Conservation (phyloP, 2,113 vertebrate genomes). For the Chelonoidis abingdonii region DNA sequence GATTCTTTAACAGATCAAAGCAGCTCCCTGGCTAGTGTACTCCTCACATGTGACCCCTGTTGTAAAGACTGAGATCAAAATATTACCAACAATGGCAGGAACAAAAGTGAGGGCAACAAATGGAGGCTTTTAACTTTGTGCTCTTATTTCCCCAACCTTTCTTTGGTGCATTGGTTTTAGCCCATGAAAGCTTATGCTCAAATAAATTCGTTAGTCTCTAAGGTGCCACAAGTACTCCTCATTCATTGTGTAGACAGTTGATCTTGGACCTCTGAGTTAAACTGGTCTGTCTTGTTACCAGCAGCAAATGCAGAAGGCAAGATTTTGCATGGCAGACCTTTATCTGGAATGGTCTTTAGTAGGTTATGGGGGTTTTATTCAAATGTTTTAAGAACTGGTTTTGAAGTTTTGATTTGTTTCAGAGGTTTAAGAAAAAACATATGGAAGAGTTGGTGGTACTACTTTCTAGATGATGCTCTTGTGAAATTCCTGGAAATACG, state of each 20-base stretch:
- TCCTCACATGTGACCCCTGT: not conserved
- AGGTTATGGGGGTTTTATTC: not conserved
- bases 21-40: not conserved
- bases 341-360: not conserved
- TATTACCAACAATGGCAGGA: not conserved
- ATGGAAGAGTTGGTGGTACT: not conserved
- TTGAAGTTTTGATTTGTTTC: constrained; percentile 37
- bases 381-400: not conserved
- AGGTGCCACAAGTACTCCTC: too few relatives aligned
- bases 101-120: not conserved
- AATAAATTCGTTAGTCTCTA: too few relatives aligned
- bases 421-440: not conserved
- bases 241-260: constrained; percentile 13
- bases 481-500: constrained; percentile 39
- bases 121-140: constrained; percentile 34
- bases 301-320: not conserved
- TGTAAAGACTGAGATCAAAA: not conserved
- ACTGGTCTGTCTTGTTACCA: constrained; percentile 28
- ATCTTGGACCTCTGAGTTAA: constrained; percentile 34
- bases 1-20: not conserved
- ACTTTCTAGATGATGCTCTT: constrained; percentile 44
- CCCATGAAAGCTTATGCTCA: too few relatives aligned
- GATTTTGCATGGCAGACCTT: not conserved
- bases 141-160: not conserved
- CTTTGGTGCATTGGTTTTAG: constrained; percentile 29